Base-by-base conservation (phyloP, 1,140 invertebrate genomes). In the Pseudomyrmex flavicornis region DNA sequence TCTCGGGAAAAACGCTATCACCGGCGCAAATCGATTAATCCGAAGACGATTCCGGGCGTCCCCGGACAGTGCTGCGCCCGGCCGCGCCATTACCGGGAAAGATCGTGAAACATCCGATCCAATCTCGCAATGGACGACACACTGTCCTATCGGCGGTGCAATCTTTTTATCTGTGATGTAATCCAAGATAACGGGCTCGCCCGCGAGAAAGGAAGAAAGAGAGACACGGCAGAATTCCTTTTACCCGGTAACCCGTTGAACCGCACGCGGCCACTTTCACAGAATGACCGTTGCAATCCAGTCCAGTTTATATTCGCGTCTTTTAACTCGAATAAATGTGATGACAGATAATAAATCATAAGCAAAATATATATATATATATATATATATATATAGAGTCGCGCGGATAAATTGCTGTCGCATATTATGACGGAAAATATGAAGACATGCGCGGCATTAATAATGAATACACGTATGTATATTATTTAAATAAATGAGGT, bases 81-180 rank as follows among this genome's bases (percentile, higher is more conserved):
- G 52, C 44, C 46, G 46, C 54, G 46, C 54, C 44, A 20, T 56
- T 68, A 61, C 56, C 68, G 54, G 52, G 5, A 62, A 75, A 66
- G 58, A 83, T 66, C 72, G 46, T 69, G 75, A 84, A 79, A 86
- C 50, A 26, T 84, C 68, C 59, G 46, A 77, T 86, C 85, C 85
- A 84, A 88, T 84, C 66, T 75, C 74, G 58, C 85, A 35, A 84
- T 75, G 85, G 65, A 72, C 59, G 50, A 20, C 50, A 20, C 50
- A 61, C 59, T 76, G 72, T 76, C 75, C 82, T 46, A 50, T 69
- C 77, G 50, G 26, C 44, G 72, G 52, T 46, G 86, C 83, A 82
- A 88, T 88, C 87, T 89, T 89, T 80, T 88, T 72, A 83, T 75
- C 73, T 65, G 66, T 44, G 72, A 88, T 85, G 82, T 82, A 88